These are phyloP conservation scores for Drosophila melanosoma DNA, from an alignment of 2,888 invertebrate species.

Conservation along the genomic window DNA sequence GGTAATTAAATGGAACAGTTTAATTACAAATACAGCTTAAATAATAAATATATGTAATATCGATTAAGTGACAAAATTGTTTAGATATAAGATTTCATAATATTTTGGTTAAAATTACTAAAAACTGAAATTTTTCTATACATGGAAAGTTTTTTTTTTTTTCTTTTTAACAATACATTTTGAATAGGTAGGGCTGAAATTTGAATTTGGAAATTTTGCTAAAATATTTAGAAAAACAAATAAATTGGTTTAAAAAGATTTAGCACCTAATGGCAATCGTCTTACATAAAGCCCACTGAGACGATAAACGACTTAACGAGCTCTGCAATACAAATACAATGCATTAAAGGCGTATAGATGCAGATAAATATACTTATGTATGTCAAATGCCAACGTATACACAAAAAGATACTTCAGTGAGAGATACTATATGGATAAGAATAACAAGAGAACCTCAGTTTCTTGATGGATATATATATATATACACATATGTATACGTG, in stretches of 20 bases:
- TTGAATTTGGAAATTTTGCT: too few species aligned
- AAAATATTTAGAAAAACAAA: background rate
- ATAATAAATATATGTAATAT: too few species aligned
- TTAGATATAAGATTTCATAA: too few species aligned
- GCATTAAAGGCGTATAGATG: slow-evolving; percentile 16
- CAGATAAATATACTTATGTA: slow-evolving; percentile 11
- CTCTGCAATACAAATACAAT: slow-evolving; percentile 34
- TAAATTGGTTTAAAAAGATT: too few species aligned
- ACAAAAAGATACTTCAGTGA: slow-evolving; percentile 1
- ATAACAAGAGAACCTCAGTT: background rate
- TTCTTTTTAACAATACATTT: background rate
- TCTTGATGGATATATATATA: background rate
- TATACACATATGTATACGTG: background rate
- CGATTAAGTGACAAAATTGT: too few species aligned
- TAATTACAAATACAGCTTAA: slow-evolving; percentile 3
- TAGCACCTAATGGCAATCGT: slow-evolving; percentile 18
- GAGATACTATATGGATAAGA: slow-evolving; percentile 5
- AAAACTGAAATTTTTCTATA: background rate
- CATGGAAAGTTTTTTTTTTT: background rate
- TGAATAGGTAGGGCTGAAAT: background rate
- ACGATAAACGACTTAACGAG: slow-evolving; percentile 54
- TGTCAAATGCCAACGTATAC: slow-evolving; percentile 28
- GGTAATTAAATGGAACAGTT: slow-evolving; percentile 11
- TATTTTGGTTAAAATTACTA: too few species aligned
- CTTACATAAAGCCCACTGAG: slow-evolving; percentile 33